These are phyloP conservation scores for Donacobius atricapilla DNA, from an alignment of 2,113 vertebrate species.

Conservation along the genomic window DNA sequence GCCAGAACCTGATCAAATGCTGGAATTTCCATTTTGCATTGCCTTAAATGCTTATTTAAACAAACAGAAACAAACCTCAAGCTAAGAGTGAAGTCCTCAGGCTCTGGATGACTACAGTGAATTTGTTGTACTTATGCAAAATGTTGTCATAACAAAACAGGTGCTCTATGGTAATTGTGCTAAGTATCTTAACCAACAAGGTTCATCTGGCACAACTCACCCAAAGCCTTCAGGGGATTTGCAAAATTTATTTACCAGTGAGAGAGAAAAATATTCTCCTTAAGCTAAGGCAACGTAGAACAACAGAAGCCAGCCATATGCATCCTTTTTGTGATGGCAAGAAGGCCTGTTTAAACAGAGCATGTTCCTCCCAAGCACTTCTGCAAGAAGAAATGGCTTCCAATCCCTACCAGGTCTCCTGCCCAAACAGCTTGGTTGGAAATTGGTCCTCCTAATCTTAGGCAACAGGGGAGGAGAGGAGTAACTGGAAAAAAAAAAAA, in stretches of 20 bases:
- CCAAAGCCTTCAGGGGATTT: background rate
- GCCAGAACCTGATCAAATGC: background rate
- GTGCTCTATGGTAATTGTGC: background rate
- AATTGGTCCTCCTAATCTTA: background rate
- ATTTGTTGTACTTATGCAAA: background rate
- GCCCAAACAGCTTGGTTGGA: background rate
- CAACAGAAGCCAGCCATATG: background rate
- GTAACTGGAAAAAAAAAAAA: background rate
- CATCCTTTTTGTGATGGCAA: background rate
- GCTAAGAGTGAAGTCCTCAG: background rate
- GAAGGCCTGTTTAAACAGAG: background rate
- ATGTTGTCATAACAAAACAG: slow-evolving; percentile 20
- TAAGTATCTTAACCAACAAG: slow-evolving; percentile 15
- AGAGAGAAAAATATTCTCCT: background rate
- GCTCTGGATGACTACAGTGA: background rate
- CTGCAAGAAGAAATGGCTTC: background rate
- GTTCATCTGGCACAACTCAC: background rate
- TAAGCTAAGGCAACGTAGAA: background rate
- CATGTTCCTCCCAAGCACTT: background rate
- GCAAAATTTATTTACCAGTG: background rate
- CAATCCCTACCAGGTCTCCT: background rate
- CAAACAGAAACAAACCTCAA: background rate
- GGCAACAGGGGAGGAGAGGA: background rate
- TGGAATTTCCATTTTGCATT: background rate
- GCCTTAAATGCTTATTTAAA: background rate